These are phyloP conservation scores for Drosophila fungiperda DNA, from an alignment of 2,888 invertebrate species.

Conservation along the genomic window DNA sequence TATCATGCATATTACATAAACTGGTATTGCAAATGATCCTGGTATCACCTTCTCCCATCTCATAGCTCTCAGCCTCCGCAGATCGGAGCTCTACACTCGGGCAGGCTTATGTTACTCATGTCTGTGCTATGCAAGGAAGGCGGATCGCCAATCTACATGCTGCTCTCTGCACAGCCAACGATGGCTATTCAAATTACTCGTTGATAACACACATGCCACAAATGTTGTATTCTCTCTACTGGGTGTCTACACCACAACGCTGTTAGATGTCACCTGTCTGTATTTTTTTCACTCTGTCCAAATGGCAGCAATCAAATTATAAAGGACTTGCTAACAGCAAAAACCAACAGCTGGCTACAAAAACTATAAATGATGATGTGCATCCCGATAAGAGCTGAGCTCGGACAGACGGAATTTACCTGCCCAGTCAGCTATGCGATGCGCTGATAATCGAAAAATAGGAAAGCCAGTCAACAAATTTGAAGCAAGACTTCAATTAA, in stretches of 20 bases:
- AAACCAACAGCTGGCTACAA: constrained; percentile 4
- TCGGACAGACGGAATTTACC: constrained; percentile 14
- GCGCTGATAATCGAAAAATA: not conserved
- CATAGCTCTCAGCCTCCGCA: not conserved
- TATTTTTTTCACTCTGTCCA: not conserved
- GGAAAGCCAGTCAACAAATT: constrained; percentile 6
- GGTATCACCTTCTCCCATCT: not conserved
- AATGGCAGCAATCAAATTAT: constrained; percentile 13
- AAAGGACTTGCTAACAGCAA: not conserved
- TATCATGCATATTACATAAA: not conserved
- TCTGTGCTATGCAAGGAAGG: not conserved
- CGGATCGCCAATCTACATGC: not conserved
- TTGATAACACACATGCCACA: not conserved
- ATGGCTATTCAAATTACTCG: not conserved
- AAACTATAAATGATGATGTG: constrained; percentile 26
- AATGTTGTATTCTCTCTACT: not conserved
- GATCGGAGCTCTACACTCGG: not conserved
- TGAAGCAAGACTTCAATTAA: constrained; percentile 18
- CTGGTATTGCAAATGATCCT: not conserved
- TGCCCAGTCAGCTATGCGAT: constrained; percentile 32
- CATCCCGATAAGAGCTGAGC: constrained; percentile 16
- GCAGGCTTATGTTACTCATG: not conserved
- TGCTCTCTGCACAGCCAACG: not conserved
- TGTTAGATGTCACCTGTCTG: too few species aligned
- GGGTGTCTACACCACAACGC: not conserved